Evolutionary conservation across 2,113 vertebrate genomes (phyloP), one percentile per base, ranked within the genome.

Genomic region (Sisor rabdophorus): DNA sequence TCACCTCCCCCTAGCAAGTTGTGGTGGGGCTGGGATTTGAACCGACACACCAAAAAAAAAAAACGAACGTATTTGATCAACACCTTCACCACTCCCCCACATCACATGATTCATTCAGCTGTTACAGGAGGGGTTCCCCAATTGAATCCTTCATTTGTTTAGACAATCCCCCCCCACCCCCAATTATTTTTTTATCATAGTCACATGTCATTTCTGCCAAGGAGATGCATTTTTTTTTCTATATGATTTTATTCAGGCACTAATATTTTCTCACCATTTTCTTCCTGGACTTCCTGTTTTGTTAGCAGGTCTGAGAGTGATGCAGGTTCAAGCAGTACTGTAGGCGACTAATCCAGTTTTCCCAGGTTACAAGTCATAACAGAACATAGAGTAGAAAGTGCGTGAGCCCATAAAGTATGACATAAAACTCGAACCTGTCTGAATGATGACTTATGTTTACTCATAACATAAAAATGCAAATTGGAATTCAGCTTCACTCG

Each of bases 351-450:
- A 40, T 64, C 61, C 32, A n/a, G 61, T 44, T 64, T n/a, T n/a
- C 36, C 36, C 36, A 64, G 61, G 10, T 64, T 44, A 44, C 61
- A 64, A 64, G 61, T 64, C 61, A 36, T n/a, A 64, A 40, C 61
- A 22, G 36, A 32, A 44, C 20, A 22, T 44, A 44, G 15, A 9
- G 15, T 2, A 17, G 15, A 19, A 32, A 19, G 9, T 60, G 22
- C 15, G 4, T 28, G 58, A 8, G 28, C 58, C 58, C 28, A 17
- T 30, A 60, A 60, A 63, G 7, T 32, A 36, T 12, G 30, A 30
- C 30, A 28, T 17, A 17, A 30, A 28, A 60, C 6, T 28, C 24
- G 16, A 60, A 28, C 16, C 48, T 50, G 11, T 13, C 2, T 10
- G 2, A 52, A 19, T 16, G 50, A 19, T 3, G 50, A 15, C 2